phyloP scores from a whole-genome alignment of 2,888 invertebrate genomes.

The Eustalomyia histrio region DNA sequence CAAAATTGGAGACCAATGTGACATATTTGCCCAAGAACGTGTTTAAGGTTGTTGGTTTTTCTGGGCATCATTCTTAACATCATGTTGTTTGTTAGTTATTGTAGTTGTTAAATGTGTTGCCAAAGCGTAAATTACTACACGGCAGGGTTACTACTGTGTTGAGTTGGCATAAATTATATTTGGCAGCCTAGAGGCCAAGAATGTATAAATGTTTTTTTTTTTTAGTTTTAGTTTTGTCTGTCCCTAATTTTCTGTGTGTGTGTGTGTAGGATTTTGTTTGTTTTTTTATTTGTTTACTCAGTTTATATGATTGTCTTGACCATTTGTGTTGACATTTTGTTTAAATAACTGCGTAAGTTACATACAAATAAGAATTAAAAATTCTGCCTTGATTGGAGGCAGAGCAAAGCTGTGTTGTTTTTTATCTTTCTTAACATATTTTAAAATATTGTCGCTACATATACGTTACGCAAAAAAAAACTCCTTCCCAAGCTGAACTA shows the following conservation, averaged over 20 bases:
- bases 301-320: constrained; percentile 52
- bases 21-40: constrained; percentile 65
- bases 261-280: too few relatives aligned
- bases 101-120: constrained; percentile 63
- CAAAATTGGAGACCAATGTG: constrained; percentile 58
- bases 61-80: background rate
- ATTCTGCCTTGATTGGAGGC: constrained; percentile 37
- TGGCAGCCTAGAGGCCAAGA: constrained; percentile 64
- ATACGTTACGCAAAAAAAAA: background rate
- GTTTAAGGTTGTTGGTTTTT: constrained; percentile 45
- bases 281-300: background rate
- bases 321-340: constrained; percentile 65
- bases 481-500: constrained; percentile 57
- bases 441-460: background rate
- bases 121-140: constrained; percentile 69
- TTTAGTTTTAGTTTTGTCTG: background rate
- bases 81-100: constrained; percentile 46
- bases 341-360: constrained; percentile 62
- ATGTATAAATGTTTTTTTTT: constrained; percentile 54
- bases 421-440: background rate
- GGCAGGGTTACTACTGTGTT: constrained; percentile 69
- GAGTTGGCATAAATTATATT: constrained; percentile 69
- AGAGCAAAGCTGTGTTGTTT: constrained; percentile 36
- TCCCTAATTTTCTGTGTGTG: constrained; percentile 25
- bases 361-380: constrained; percentile 28